These are phyloP conservation scores for Pangasianodon hypophthalmus DNA, from an alignment of 2,113 vertebrate genomes.

Conservation along the genomic window DNA sequence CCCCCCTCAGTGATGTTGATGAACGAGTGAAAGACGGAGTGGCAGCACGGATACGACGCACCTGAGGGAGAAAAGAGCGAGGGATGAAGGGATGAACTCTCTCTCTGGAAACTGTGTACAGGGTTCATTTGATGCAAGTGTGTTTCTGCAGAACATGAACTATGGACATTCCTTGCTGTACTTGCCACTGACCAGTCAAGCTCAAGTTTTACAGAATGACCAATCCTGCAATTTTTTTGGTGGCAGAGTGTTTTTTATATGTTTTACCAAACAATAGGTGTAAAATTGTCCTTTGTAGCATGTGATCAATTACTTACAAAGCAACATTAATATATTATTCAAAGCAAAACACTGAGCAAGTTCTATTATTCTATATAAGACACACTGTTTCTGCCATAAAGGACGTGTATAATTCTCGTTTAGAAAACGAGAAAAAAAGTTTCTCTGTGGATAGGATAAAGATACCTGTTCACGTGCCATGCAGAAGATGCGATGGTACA, in stretches of 20 bases:
- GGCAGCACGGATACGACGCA: slow-evolving; percentile 66
- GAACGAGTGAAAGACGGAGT: slow-evolving; percentile 66
- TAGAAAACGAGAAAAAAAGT: neutral
- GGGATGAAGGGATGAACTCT: neutral
- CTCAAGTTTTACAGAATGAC: neutral
- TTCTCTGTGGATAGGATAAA: neutral
- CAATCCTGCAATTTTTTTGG: too few species aligned
- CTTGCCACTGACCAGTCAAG: too few species aligned
- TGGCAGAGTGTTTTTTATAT: too few species aligned
- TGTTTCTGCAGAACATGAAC: neutral
- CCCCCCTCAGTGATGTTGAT: slow-evolving; percentile 57
- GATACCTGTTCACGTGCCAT: slow-evolving; percentile 83
- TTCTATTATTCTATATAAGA: neutral
- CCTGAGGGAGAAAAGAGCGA: slow-evolving; percentile 55
- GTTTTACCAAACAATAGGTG: too few species aligned
- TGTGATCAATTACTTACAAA: neutral
- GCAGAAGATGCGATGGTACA: slow-evolving; percentile 88
- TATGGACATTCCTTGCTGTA: neutral
- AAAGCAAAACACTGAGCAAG: neutral
- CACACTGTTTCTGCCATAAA: neutral
- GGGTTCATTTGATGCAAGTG: neutral
- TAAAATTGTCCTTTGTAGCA: neutral
- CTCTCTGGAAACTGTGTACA: neutral
- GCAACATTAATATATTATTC: too few species aligned
- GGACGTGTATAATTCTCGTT: neutral